Evolutionary conservation across 2,113 vertebrate genomes (phyloP).

Genomic region (Sceloporus tristichus): DNA sequence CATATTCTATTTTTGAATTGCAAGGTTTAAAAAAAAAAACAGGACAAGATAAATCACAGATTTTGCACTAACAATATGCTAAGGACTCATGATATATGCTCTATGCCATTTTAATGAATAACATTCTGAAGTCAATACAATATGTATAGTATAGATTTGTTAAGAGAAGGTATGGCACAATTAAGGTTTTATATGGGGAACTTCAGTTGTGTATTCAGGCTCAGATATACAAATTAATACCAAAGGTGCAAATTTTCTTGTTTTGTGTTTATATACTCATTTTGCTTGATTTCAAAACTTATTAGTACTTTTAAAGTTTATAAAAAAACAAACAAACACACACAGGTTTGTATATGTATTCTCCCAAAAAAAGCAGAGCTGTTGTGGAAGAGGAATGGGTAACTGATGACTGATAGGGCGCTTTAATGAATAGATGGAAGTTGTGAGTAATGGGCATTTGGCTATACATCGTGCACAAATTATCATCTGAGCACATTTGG

Average conservation of each 20-base stretch:
- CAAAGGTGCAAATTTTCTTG: neutral
- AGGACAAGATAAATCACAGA: neutral
- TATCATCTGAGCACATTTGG: neutral
- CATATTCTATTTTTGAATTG: neutral
- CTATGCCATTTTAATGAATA: neutral
- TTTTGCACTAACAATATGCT: neutral
- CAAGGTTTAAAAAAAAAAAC: neutral
- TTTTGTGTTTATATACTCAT: neutral
- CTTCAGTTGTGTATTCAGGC: neutral
- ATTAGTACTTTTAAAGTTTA: neutral
- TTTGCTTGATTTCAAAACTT: neutral
- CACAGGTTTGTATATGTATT: neutral
- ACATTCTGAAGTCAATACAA: neutral
- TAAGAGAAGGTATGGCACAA: neutral
- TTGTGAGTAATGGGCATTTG: neutral
- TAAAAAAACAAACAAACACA: neutral
- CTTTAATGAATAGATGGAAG: neutral
- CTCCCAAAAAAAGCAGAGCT: neutral
- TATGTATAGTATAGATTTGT: neutral
- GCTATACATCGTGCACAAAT: neutral
- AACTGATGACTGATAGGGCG: neutral
- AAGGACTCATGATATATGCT: neutral
- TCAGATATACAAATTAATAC: neutral
- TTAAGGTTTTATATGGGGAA: neutral
- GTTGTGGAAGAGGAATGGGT: neutral